These are phyloP conservation scores for Chanos chanos DNA, from an alignment of 2,797 vertebrate genomes.

Conservation along the genomic window DNA sequence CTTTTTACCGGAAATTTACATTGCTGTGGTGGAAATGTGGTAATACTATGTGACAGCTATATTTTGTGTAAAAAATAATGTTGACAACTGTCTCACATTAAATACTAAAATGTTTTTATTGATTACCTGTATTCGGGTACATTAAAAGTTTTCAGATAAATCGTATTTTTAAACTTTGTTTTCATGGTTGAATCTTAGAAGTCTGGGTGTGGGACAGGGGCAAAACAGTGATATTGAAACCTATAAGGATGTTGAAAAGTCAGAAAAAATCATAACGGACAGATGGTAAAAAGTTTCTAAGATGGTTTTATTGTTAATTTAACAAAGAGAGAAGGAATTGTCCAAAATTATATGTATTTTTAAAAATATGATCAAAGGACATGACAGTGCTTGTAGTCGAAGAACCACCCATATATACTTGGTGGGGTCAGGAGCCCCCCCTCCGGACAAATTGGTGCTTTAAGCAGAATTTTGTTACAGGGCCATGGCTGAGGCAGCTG, in stretches of 20 bases:
- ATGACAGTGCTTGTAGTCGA: not conserved
- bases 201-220: no score
- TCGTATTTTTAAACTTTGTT: not conserved
- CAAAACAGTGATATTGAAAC: no score
- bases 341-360: no score
- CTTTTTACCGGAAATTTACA: not conserved
- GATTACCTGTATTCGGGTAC: not conserved
- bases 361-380: not conserved
- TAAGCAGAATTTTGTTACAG: no score
- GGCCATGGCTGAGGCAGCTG: no score
- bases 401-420: not conserved
- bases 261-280: no score
- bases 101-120: slow-evolving; percentile 1
- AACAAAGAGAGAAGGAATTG: no score
- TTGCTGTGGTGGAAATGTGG: not conserved
- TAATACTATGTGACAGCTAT: not conserved
- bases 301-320: no score
- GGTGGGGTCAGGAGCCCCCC: no score
- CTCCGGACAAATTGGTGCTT: no score
- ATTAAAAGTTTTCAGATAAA: not conserved
- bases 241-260: no score
- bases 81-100: not conserved
- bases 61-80: not conserved
- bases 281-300: no score
- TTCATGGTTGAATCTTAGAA: not conserved